Base-by-base conservation (phyloP, 2,113 vertebrate genomes). In the Saimiri boliviensis region DNA sequence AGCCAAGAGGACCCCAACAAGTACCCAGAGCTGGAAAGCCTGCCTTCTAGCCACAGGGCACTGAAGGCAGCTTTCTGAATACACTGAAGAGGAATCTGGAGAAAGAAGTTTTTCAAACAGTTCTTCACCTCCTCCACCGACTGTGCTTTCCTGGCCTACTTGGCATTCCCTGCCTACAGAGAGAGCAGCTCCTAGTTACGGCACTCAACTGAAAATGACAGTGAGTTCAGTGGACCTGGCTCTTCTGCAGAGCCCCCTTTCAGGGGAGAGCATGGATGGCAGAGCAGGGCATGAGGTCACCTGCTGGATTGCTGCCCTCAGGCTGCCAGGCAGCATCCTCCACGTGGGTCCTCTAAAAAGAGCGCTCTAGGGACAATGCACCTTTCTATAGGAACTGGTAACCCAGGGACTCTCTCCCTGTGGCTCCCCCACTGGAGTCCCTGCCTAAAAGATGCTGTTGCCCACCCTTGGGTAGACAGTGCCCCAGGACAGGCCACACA, bases 81-180 rank as follows among this genome's bases (percentile, higher is more conserved):
- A 86, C 40, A 66, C 81, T 37, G 6, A 71, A 96, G 71, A 91
- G 80, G 94, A 90, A 82, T 93, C 32, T 70, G 82, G 77, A 76
- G 84, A 94, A 0, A 11, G n/a, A 10, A 16, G 5, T 17, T 35
- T 54, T 81, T 85, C 14, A 30, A 97, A 66, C 35, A 49, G 52
- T 30, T 40, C 66, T 89, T 79, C 47, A 52, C 54, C 83, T 42
- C 3, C 0, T 94, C 96, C 79, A 20, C 92, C 92, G 89, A 56
- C 95, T 91, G 42, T 95, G 95, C 97, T 90, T 96, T 97, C 93
- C 2, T 74, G 93, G 81, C 94, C 68, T 56, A 4, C 90, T 47
- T 91, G 96, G 86, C 90, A 56, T 25, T 89, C 71, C 92, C 37
- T 42, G 88, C 84, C 93, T 91, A 92, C 94, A 97, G 92, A 0